Conservation (phyloP, 2,797 vertebrate species). For the Odontamblyopus rebecca region DNA sequence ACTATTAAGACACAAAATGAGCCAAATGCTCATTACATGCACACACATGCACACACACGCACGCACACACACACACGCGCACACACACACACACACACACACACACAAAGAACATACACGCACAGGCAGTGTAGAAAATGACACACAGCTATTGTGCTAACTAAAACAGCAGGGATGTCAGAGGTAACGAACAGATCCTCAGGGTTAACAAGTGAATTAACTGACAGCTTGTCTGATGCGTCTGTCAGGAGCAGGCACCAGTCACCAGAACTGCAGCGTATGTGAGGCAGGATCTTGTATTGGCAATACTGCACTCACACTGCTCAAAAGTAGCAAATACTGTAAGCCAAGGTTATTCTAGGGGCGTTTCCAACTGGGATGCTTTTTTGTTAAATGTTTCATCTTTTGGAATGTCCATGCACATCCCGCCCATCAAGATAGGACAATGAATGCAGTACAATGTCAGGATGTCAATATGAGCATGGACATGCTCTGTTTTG, state of each 20-base stretch:
- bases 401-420: slow-evolving; percentile 29
- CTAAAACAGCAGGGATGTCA: slow-evolving; percentile 32
- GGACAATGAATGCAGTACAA: slow-evolving; percentile 45
- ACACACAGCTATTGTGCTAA: slow-evolving; percentile 16
- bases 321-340: neutral
- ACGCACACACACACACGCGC: neutral
- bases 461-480: slow-evolving; percentile 56
- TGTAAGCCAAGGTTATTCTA: neutral
- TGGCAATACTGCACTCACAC: slow-evolving; percentile 6
- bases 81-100: neutral
- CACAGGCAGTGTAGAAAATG: neutral
- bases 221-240: slow-evolving; percentile 53
- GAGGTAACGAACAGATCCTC: slow-evolving; percentile 44
- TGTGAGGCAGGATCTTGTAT: neutral
- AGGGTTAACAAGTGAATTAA: slow-evolving; percentile 54
- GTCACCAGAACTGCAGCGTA: slow-evolving; percentile 9
- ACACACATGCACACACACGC: neutral
- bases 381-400: slow-evolving; percentile 35
- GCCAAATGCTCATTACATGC: slow-evolving; percentile 1
- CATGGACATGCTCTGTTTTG: slow-evolving; percentile 39
- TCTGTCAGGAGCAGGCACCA: slow-evolving; percentile 36
- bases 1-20: slow-evolving; percentile 14
- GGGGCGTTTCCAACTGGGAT: slow-evolving; percentile 26
- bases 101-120: neutral
- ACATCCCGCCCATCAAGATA: slow-evolving; percentile 39